phyloP scores from a whole-genome alignment of 2,113 vertebrate genomes.

The Morone saxatilis region DNA sequence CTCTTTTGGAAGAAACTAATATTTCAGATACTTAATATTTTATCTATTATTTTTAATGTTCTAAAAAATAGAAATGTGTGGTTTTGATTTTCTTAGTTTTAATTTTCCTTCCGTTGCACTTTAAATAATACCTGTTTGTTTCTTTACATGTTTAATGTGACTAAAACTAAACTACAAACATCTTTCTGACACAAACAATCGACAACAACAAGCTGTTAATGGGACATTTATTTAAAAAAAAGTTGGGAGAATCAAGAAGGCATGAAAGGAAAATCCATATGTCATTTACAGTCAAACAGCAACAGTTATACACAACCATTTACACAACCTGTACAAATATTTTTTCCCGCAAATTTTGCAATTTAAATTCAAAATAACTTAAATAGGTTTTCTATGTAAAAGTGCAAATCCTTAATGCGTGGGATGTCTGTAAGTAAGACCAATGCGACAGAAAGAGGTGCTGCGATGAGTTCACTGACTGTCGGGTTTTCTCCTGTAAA shows the following conservation, averaged over 20 bases:
- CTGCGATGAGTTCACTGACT: constrained; percentile 50
- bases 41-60: too few relatives aligned
- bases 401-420: constrained; percentile 85
- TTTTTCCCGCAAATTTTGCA: constrained; percentile 68
- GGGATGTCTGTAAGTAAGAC: constrained; percentile 76
- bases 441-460: constrained; percentile 52
- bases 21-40: too few relatives aligned
- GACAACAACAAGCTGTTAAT: constrained; percentile 65
- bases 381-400: constrained; percentile 86
- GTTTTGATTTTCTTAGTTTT: too few relatives aligned
- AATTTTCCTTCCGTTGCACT: too few relatives aligned
- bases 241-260: constrained; percentile 69
- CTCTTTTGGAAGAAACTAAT: too few relatives aligned
- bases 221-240: constrained; percentile 83
- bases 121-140: too few relatives aligned
- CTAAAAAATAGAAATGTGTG: too few relatives aligned
- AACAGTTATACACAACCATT: constrained; percentile 86
- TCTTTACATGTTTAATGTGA: too few relatives aligned
- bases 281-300: constrained; percentile 84
- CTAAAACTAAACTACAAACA: too few relatives aligned
- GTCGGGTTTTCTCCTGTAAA: constrained; percentile 32
- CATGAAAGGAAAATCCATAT: constrained; percentile 71
- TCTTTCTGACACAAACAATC: background rate
- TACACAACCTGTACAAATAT: constrained; percentile 87
- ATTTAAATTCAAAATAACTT: constrained; percentile 86